Percentiles rank a stretch among this genome's conserved stretches.
Evolutionary conservation across 2,113 vertebrate species (phyloP).

Genomic region (Actenoides hombroni): DNA sequence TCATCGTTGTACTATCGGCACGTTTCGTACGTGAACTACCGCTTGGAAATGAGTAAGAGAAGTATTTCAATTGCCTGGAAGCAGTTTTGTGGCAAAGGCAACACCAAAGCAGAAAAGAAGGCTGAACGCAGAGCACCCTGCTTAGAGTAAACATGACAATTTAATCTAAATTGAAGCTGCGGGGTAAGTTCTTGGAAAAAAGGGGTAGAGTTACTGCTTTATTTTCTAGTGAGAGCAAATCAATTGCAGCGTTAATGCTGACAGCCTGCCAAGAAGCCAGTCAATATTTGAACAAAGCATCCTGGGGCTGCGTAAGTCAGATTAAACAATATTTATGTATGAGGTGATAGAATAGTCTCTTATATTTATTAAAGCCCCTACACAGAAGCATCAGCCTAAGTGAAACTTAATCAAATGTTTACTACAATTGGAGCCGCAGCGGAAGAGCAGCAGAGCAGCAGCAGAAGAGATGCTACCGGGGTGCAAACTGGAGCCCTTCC

Average conservation of each 20-base stretch:
- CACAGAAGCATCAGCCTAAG: neutral
- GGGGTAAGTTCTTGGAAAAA: neutral
- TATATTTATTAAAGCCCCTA: neutral
- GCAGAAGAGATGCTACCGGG: neutral
- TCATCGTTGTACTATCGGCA: neutral
- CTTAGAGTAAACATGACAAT: neutral
- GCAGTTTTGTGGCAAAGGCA: neutral
- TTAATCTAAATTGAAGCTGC: neutral
- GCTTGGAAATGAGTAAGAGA: neutral
- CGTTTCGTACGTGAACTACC: neutral
- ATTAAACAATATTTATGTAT: neutral
- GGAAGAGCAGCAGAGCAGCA: neutral
- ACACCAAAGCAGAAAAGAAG: neutral
- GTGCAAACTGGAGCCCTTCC: neutral
- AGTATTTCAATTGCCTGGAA: neutral
- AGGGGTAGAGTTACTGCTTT: neutral
- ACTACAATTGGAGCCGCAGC: neutral
- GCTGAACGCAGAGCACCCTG: neutral
- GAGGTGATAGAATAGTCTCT: neutral
- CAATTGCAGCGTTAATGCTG: neutral
- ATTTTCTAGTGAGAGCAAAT: neutral
- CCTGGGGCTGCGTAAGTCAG: neutral
- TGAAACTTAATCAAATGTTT: neutral
- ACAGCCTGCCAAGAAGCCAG: neutral
- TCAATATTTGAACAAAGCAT: slow-evolving; percentile 9